Percentiles rank a stretch among this genome's conserved stretches.
These are phyloP conservation scores for Cylindroiulus punctatus DNA, from an alignment of 2,888 invertebrate genomes.

Conservation along the genomic window DNA sequence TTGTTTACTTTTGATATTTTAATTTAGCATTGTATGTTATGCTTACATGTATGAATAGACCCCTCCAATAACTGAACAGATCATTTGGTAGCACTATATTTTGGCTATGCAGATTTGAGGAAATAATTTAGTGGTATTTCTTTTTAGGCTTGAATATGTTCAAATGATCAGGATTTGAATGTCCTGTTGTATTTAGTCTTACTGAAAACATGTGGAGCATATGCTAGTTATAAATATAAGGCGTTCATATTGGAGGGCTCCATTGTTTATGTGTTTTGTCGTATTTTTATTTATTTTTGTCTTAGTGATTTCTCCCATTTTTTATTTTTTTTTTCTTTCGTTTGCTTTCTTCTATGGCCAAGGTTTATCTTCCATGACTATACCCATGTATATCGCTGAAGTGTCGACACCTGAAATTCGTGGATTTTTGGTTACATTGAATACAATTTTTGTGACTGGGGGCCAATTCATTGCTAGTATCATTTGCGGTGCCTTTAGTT, in stretches of 20 bases:
- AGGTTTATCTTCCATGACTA: slow-evolving; percentile 70
- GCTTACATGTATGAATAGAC: slow-evolving; percentile 50
- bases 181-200: not conserved
- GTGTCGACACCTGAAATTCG: slow-evolving; percentile 68
- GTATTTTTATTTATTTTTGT: slow-evolving; percentile 2
- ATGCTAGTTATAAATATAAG: not conserved
- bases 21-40: slow-evolving; percentile 16
- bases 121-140: too few relatives aligned
- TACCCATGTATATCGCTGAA: slow-evolving; percentile 72
- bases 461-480: slow-evolving; percentile 70
- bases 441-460: slow-evolving; percentile 69
- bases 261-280: not conserved
- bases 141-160: too few relatives aligned
- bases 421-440: slow-evolving; percentile 69
- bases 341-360: slow-evolving; percentile 57
- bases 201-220: too few relatives aligned
- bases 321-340: slow-evolving; percentile 56
- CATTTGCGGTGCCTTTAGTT: slow-evolving; percentile 68
- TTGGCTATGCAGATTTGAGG: too few relatives aligned
- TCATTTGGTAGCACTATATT: not conserved
- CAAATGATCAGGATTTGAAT: not conserved
- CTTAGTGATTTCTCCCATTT: not conserved
- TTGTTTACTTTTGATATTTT: slow-evolving; percentile 46
- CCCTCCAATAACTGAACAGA: not conserved
- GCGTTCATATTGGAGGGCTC: not conserved